Evolutionary conservation across 2,888 invertebrate genomes (phyloP), one percentile per base, ranked within the genome.

Genomic region (Emmelina monodactyla): DNA sequence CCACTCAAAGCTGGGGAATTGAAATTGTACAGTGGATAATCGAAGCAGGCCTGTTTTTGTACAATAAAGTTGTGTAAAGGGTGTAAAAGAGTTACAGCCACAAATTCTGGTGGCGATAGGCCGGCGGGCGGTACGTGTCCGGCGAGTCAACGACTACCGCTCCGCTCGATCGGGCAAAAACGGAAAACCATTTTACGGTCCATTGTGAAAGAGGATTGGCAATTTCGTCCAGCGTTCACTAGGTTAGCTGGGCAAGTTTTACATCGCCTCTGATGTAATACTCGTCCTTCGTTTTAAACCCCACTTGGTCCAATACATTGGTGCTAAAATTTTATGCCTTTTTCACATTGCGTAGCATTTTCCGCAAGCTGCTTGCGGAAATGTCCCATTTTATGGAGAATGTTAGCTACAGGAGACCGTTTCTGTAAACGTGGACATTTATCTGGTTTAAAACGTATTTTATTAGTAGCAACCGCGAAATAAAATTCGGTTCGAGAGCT

Each of bases 111-210:
- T 59, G 69, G 65, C 65, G 71, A 72, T 72, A 70, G 68, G 61
- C 67, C 68, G 58, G 62, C 55, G 54, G 49, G 68, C 64, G 69
- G 6, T 7, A 75, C 73, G 75, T 76, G 78, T 75, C 71, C 72
- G 66, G 72, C 66, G 72, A 73, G 67, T 70, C 73, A 76, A 75
- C 71, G 71, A 73, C 70, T 56, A 58, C 54, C 58, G 68, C 71
- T 69, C 52, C 72, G 75, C 68, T 70, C 63, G 72, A 67, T 64
- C 71, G 69, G 66, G 69, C 70, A 78, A 78, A 78, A 78, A 78
- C 76, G 78, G 76, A 67, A 78, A 75, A 75, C 76, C 76, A 79
- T 78, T 79, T 78, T 78, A 79, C 78, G 78, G 72, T 76, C 71
- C 76, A 78, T 79, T 78, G 78, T 79, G 75, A 68, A 73, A 69